Percentiles rank a stretch among this genome's conserved stretches.
phyloP scores from a whole-genome alignment of 1,140 invertebrate species.

The Anastrepha ludens region DNA sequence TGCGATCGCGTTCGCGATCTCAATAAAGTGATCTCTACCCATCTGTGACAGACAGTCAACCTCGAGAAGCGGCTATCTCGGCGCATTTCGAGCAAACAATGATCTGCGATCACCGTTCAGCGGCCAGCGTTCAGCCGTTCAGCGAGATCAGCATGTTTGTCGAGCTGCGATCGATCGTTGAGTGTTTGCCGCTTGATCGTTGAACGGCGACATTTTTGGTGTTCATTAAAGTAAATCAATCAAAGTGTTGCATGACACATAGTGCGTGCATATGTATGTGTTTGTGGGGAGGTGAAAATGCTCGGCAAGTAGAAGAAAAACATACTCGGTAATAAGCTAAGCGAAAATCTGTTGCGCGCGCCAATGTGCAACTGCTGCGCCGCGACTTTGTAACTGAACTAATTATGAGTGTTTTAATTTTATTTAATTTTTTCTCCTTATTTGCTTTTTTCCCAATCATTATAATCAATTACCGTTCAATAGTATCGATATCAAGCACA shows the following conservation, averaged over 20 bases:
- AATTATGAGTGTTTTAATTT: constrained; percentile 7
- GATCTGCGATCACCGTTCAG: constrained; percentile 27
- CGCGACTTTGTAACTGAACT: background rate
- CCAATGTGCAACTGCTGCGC: background rate
- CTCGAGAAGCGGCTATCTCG: background rate
- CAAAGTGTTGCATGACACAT: background rate
- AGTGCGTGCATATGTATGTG: no score
- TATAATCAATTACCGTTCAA: background rate
- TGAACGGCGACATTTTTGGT: constrained; percentile 45
- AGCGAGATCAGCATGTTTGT: background rate
- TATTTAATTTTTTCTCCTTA: constrained; percentile 7
- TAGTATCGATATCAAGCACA: constrained; percentile 27
- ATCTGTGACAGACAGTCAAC: background rate
- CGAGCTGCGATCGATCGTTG: background rate
- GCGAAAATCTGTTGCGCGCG: background rate
- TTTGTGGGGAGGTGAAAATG: background rate
- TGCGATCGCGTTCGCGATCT: background rate
- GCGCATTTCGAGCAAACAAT: background rate
- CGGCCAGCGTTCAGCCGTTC: background rate
- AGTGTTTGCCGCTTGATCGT: background rate
- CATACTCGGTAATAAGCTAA: background rate
- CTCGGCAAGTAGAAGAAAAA: background rate
- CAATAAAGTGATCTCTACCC: constrained; percentile 28
- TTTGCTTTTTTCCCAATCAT: constrained; percentile 10
- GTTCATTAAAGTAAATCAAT: constrained; percentile 50